Evolutionary conservation across 1,140 invertebrate genomes (phyloP).

Genomic region (Doryteuthis pealeii): DNA sequence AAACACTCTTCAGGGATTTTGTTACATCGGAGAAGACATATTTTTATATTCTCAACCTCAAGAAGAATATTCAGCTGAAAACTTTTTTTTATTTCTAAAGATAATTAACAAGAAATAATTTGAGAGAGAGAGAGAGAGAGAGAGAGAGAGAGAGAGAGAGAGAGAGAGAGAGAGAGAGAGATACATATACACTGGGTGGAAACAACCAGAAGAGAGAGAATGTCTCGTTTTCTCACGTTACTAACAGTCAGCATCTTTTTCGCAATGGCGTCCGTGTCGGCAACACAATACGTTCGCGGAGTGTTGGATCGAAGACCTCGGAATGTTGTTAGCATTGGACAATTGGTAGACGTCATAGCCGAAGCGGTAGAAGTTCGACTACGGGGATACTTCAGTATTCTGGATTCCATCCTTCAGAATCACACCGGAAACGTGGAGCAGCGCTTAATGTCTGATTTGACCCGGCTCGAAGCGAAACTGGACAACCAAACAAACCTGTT

Average conservation of each 20-base stretch:
- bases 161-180: no score
- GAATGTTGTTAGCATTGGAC: not conserved
- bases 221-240: not conserved
- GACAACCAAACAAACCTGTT: not conserved
- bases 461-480: not conserved
- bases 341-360: not conserved
- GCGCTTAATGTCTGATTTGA: not conserved
- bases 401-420: not conserved
- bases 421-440: not conserved
- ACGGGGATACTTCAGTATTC: not conserved
- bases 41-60: no score
- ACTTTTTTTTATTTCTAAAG: no score
- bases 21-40: no score
- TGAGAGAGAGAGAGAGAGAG: no score
- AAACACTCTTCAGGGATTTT: no score
- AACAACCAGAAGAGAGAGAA: not conserved
- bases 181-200: no score
- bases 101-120: no score
- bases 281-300: not conserved
- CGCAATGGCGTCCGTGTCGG: not conserved
- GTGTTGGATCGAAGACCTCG: not conserved
- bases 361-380: slow-evolving; percentile 4
- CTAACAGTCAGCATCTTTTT: not conserved
- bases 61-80: no score
- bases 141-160: no score